phyloP scores from a whole-genome alignment of 1,140 invertebrate genomes.

The Meloidogyne floridensis region DNA sequence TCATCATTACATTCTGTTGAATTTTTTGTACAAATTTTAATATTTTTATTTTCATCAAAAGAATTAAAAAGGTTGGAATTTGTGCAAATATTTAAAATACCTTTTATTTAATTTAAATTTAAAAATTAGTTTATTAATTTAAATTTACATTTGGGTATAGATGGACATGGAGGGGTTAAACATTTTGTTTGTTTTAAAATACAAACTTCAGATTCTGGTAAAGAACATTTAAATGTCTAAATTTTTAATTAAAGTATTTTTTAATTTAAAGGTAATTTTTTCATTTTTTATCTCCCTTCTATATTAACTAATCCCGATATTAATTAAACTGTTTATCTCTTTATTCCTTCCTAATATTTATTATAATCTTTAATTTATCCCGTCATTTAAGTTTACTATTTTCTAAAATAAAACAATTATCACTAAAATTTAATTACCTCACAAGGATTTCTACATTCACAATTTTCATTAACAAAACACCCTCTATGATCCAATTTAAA shows the following conservation, averaged over 20 bases:
- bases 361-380: no score
- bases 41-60: conserved; percentile 8
- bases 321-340: no score
- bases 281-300: no score
- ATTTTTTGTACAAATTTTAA: neutral
- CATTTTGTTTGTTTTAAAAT: conserved; percentile 46
- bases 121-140: no score
- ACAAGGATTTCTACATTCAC: conserved; percentile 53
- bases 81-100: conserved; percentile 11
- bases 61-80: conserved; percentile 5
- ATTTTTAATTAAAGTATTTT: no score
- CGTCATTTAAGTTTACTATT: no score
- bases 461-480: conserved; percentile 53
- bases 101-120: no score
- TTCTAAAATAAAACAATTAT: no score
- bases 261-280: no score
- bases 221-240: conserved; percentile 49
- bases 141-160: conserved; percentile 25
- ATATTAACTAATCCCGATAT: no score
- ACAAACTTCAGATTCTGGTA: conserved; percentile 44
- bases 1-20: conserved; percentile 7
- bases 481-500: conserved; percentile 48
- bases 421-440: no score
- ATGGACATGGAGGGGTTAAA: conserved; percentile 13
- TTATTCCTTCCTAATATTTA: no score